Evolutionary conservation across 2,113 vertebrate genomes (phyloP), one percentile per base, ranked within the genome.

Genomic region (Oryzias javanicus): DNA sequence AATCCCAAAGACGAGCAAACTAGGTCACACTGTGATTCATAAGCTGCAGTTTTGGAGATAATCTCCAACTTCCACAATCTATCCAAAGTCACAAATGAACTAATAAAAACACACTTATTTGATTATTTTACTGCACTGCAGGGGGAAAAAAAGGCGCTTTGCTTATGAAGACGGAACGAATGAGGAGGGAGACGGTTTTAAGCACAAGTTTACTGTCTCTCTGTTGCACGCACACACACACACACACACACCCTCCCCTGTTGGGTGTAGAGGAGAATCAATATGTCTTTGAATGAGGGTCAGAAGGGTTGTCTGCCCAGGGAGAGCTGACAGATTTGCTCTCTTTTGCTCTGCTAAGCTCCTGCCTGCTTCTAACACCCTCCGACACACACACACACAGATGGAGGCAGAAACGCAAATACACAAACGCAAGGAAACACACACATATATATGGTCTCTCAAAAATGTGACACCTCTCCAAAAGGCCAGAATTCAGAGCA

Each of bases 201-300:
- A 76, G 71, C 82, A 85, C 35, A 35, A 35, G 35, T 35, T 35
- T 35, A 35, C 35, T 12, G 6, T 46, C 44, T 18, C 44, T 46
- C 17, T 18, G 67, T 82, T 64, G 42, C 29, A 24, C 27, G 15
- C 60, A 40, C 44, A 42, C 69, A 58, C 77, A 27, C 54, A 45
- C 67, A 49, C 62, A 46, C 46, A 52, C 56, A 60, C 55, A 64
- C 69, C 55, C 72, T 78, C 80, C 83, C 71, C 84, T 86, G 87
- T 85, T 90, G 89, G 88, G 79, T 84, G 83, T 83, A 86, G 85
- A 88, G 87, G 82, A 88, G 88, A 92, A 93, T 93, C 92, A 91
- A 93, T 93, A 91, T 87, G 90, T 91, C 90, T 91, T 91, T 93
- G 90, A 92, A 93, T 92, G 89, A 90, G 90, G 92, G 91, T 92